Conservation (phyloP, 2,113 vertebrate genomes). For the Chloropsis cyanopogon region DNA sequence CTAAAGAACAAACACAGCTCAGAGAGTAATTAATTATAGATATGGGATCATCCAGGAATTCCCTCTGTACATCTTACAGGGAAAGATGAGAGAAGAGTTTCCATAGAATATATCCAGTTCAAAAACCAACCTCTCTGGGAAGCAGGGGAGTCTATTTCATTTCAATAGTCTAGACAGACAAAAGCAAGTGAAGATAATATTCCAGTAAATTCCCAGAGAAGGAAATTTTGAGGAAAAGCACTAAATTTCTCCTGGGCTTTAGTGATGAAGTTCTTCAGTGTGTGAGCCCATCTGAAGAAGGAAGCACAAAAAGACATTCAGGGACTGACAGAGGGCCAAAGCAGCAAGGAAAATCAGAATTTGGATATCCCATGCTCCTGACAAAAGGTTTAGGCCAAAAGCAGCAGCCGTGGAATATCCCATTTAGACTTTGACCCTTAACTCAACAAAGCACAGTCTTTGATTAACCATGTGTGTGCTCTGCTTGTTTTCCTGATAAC, state of each 20-base stretch:
- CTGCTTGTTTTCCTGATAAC: neutral
- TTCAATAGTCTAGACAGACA: neutral
- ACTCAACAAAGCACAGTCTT: neutral
- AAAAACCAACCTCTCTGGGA: neutral
- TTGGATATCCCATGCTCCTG: neutral
- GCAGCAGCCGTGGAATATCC: neutral
- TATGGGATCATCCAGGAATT: neutral
- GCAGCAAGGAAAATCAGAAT: neutral
- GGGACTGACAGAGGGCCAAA: neutral
- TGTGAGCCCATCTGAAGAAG: neutral
- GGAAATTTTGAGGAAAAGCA: neutral
- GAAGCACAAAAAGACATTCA: neutral
- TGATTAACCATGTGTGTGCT: neutral
- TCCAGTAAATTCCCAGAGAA: neutral
- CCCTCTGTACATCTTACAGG: neutral
- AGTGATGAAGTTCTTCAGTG: neutral
- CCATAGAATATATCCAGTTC: neutral
- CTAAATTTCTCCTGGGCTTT: neutral
- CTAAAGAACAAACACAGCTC: neutral
- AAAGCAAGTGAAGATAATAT: neutral
- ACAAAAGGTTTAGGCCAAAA: neutral
- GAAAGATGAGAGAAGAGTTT: neutral
- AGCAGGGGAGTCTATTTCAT: neutral
- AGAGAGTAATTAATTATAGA: neutral
- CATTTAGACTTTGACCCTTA: neutral